These are phyloP conservation scores for Leptinotarsa haldemani DNA, from an alignment of 2,888 invertebrate genomes.

Conservation along the genomic window DNA sequence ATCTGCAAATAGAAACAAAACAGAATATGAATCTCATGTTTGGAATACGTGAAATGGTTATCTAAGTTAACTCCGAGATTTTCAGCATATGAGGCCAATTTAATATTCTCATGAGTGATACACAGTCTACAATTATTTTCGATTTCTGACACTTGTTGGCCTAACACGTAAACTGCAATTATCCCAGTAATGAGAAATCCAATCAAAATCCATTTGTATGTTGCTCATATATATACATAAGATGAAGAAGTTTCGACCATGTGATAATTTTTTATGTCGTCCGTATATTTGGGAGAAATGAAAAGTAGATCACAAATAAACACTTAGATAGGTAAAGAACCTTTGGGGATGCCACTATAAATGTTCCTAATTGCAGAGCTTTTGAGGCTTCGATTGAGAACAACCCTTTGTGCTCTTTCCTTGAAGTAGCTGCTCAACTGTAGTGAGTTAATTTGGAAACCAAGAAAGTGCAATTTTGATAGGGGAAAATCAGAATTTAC, in stretches of 20 bases:
- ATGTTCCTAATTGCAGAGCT: not conserved
- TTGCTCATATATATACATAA: not conserved
- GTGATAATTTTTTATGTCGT: not conserved
- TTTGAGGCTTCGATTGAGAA: not conserved
- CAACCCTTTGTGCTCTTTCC: not conserved
- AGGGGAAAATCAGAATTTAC: too few species aligned
- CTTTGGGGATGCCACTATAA: not conserved
- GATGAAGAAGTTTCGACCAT: not conserved
- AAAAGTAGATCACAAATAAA: not conserved
- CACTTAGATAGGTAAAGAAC: slow-evolving; percentile 1
- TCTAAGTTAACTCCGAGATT: not conserved
- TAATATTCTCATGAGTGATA: not conserved
- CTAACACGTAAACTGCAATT: not conserved
- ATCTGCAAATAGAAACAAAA: too few species aligned
- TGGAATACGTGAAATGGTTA: not conserved
- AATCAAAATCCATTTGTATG: not conserved
- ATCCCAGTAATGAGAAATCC: not conserved
- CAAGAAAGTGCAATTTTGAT: too few species aligned
- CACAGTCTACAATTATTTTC: not conserved
- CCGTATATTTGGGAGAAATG: not conserved
- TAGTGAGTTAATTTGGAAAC: not conserved
- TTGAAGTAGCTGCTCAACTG: slow-evolving; percentile 6
- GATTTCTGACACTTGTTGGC: not conserved
- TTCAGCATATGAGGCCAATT: not conserved
- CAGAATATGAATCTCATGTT: too few species aligned